phyloP scores from a whole-genome alignment of 2,797 vertebrate species.

The Schizopygopsis pylzovi region DNA sequence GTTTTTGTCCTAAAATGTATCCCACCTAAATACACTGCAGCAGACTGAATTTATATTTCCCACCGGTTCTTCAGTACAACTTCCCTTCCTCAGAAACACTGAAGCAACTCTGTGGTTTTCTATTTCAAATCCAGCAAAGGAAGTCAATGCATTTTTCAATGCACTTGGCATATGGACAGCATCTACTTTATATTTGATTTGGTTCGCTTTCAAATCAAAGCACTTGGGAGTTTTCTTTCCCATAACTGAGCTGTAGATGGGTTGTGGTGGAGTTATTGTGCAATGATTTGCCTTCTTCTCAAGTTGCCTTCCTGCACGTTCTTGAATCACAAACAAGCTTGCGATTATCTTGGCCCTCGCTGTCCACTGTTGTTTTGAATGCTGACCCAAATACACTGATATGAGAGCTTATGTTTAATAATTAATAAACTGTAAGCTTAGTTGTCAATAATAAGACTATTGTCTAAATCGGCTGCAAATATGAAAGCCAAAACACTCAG shows the following conservation, averaged over 20 bases:
- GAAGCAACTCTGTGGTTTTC: conserved; percentile 46
- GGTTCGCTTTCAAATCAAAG: conserved; percentile 26
- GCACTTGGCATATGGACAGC: conserved; percentile 43
- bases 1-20: background rate
- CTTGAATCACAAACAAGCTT: conserved; percentile 30
- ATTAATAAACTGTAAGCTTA: background rate
- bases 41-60: background rate
- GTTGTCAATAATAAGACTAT: background rate
- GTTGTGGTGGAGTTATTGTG: conserved; percentile 27
- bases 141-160: conserved; percentile 29
- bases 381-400: conserved; percentile 2
- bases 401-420: background rate
- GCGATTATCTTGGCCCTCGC: conserved; percentile 6
- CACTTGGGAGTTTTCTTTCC: conserved; percentile 24
- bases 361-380: conserved; percentile 8
- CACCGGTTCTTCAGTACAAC: background rate
- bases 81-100: conserved; percentile 30
- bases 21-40: background rate
- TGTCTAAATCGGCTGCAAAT: background rate
- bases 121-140: conserved; percentile 37
- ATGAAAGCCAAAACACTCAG: background rate
- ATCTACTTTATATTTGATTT: conserved; percentile 41
- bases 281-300: conserved; percentile 24
- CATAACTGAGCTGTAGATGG: conserved; percentile 21
- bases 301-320: conserved; percentile 17